A percentile compares a stretch with the other conserved stretches of the same genome.
These are phyloP conservation scores for Regulus satrapa DNA, from an alignment of 2,113 vertebrate genomes.

Conservation along the genomic window DNA sequence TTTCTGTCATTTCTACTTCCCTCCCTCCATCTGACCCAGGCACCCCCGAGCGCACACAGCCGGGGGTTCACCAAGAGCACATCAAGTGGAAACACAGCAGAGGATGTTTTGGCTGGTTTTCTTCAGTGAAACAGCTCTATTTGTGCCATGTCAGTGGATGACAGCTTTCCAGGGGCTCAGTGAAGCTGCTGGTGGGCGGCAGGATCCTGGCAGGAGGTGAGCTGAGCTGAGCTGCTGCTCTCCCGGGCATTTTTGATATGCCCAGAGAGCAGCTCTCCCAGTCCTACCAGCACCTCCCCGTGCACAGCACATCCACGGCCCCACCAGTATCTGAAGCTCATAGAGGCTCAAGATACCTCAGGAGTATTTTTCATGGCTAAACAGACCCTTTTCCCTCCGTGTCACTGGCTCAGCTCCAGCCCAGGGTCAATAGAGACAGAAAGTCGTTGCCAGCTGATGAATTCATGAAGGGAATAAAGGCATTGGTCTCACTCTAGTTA, in stretches of 20 bases:
- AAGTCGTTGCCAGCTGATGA: neutral
- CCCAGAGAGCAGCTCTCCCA: neutral
- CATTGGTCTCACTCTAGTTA: neutral
- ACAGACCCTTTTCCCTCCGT: neutral
- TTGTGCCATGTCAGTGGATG: neutral
- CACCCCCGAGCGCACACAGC: rapidly evolving
- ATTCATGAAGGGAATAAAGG: neutral
- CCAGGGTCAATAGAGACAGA: neutral
- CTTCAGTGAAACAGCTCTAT: neutral
- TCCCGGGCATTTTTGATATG: neutral
- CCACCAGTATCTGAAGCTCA: neutral
- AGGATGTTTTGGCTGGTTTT: neutral
- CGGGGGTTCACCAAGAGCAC: neutral
- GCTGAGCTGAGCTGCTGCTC: neutral
- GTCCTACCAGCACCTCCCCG: neutral
- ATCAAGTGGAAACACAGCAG: neutral
- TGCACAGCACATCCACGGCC: neutral
- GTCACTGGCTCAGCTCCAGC: neutral
- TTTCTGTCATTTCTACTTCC: neutral
- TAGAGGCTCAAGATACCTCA: neutral
- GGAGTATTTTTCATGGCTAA: neutral
- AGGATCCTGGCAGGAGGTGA: neutral
- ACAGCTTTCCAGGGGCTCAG: neutral
- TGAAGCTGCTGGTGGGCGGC: neutral
- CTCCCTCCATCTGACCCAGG: neutral